A percentile compares a stretch with the other conserved stretches of the same genome.
phyloP scores from a whole-genome alignment of 2,888 invertebrate species.

The Diaphora mendica region DNA sequence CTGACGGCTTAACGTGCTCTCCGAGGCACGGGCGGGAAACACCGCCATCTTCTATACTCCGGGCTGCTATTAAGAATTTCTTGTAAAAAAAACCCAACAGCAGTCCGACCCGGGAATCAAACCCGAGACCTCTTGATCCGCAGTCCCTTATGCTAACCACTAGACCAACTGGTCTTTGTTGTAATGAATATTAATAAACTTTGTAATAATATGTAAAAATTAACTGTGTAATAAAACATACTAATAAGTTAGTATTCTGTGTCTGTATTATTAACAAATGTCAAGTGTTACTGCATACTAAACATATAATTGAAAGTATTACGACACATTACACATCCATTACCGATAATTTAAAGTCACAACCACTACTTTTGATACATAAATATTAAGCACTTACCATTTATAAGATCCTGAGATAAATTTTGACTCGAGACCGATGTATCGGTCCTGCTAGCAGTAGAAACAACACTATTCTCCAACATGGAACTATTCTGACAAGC shows the following conservation, averaged over 20 bases:
- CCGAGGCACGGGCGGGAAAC: too few species aligned
- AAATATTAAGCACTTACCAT: conserved; percentile 63
- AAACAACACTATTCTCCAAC: conserved; percentile 52
- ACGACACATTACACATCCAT: neutral
- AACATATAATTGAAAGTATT: neutral
- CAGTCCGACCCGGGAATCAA: too few species aligned
- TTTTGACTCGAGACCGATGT: conserved; percentile 68
- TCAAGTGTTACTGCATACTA: neutral
- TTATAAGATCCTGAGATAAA: conserved; percentile 69
- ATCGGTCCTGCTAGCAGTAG: conserved; percentile 57
- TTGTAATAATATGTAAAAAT: neutral
- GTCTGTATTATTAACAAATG: neutral
- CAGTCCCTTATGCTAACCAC: too few species aligned
- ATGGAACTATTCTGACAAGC: conserved; percentile 42
- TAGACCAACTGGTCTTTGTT: too few species aligned
- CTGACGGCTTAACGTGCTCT: too few species aligned
- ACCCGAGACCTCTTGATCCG: too few species aligned
- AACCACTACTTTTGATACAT: neutral
- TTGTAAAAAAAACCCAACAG: too few species aligned
- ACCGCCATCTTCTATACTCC: too few species aligned
- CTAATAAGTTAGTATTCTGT: neutral
- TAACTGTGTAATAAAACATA: neutral
- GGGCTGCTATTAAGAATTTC: too few species aligned
- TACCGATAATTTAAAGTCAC: neutral
- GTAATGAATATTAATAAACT: neutral